phyloP scores from a whole-genome alignment of 2,888 invertebrate species.

The Nomada flava region DNA sequence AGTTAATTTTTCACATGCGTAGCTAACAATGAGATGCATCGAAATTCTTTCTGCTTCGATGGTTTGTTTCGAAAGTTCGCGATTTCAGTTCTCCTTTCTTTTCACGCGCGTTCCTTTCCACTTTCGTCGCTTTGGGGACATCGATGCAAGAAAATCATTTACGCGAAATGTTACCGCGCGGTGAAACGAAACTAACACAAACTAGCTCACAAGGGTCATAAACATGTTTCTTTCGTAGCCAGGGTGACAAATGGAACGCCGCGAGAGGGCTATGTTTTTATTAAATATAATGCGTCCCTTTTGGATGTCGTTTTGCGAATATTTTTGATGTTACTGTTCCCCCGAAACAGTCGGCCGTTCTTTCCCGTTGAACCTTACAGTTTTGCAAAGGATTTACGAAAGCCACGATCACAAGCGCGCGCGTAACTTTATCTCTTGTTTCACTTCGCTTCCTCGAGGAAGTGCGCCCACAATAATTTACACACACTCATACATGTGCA shows the following conservation, averaged over 20 bases:
- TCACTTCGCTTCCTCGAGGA: neutral
- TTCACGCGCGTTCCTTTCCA: no score
- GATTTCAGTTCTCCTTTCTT: no score
- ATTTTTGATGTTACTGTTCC: constrained; percentile 29
- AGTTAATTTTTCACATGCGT: no score
- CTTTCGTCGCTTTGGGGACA: no score
- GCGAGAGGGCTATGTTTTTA: constrained; percentile 6
- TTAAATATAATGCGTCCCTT: neutral
- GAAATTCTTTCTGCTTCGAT: no score
- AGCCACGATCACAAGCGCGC: constrained; percentile 22
- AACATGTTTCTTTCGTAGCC: constrained; percentile 19
- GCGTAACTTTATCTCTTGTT: no score
- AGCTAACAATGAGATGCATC: no score
- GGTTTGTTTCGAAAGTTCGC: no score
- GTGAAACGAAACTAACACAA: neutral
- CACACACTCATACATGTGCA: constrained; percentile 5
- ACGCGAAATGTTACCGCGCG: neutral
- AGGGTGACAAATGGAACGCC: constrained; percentile 29
- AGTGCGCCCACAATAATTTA: neutral
- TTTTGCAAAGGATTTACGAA: constrained; percentile 43
- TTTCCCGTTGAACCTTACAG: constrained; percentile 1
- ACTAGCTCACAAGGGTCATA: neutral
- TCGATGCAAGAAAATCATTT: constrained; percentile 5
- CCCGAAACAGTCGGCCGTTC: neutral
- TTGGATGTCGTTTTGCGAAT: constrained; percentile 20